Conservation (phyloP, 2,888 invertebrate species). For the Tachina lurida region DNA sequence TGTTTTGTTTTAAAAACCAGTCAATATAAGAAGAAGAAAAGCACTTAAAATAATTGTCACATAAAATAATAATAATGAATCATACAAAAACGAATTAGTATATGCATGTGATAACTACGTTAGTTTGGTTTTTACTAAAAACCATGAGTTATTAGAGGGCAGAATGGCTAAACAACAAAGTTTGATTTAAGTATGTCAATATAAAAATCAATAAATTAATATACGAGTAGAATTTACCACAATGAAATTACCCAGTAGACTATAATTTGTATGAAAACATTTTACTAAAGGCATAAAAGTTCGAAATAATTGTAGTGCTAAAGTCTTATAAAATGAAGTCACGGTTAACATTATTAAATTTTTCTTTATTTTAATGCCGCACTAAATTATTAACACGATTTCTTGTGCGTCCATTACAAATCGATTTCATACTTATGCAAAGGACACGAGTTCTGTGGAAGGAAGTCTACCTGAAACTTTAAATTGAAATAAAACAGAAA, state of each 20-base stretch:
- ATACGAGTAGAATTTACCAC: constrained; percentile 18
- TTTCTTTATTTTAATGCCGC: no score
- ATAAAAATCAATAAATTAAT: constrained; percentile 39
- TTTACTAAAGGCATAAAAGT: neutral
- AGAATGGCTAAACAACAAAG: constrained; percentile 15
- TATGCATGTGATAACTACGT: neutral
- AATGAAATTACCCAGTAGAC: neutral
- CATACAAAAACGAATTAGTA: constrained; percentile 1
- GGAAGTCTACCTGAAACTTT: no score
- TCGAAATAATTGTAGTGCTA: neutral
- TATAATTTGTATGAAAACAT: constrained; percentile 5
- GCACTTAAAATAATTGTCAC: constrained; percentile 53
- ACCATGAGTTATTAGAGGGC: neutral
- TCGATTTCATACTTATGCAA: no score
- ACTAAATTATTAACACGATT: no score
- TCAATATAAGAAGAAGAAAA: constrained; percentile 10
- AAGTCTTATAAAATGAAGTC: neutral
- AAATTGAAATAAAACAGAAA: no score
- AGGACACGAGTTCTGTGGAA: no score
- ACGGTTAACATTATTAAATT: no score
- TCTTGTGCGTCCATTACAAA: no score
- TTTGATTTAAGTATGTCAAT: neutral
- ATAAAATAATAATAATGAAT: neutral
- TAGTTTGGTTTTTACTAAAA: neutral
- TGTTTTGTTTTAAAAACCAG: constrained; percentile 16